Evolutionary conservation across 2,113 vertebrate species (phyloP), one percentile per base, ranked within the genome.

Genomic region (Rhinoderma darwinii): DNA sequence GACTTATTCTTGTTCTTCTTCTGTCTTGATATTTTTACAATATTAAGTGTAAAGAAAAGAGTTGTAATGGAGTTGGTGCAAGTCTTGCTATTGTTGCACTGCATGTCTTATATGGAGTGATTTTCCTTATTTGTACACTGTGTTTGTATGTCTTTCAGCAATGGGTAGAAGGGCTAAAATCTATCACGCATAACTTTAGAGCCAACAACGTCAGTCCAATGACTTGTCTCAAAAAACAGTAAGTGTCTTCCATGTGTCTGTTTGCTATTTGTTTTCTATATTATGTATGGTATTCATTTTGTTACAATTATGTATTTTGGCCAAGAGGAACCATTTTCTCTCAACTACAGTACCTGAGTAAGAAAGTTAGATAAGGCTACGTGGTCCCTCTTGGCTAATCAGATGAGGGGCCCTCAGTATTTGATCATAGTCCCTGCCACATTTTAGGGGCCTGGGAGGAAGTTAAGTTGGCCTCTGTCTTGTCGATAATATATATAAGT

Each of bases 181-280:
- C 97, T 44, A 97, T 99, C 91, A 98, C 98, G 91, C 97, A 98
- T 92, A 99, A 99, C 92, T 97, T 99, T 86, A 98, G 97, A 92
- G 97, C 98, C 89, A 99, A 99, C 95, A 99, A 98, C 0, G 98
- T 99, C 91, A 98, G 97, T 91, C 98, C 98, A 2, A 99, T 98
- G 97, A 99, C 98, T 0, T 98, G 97, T 92, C 96, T 99, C 88
- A 99, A 98, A 90, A 99, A 99, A 94, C 98, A 99, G 98, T 99
- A 92, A 98, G 98, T 95, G 88, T 89, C 51, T 6, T 83, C 88
- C 89, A 47, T 87, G 66, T 73, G 86, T 87, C 68, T 82, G 41
- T 51, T 78, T 50, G 35, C 2, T 59, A 66, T 73, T 44, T 61
- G 78, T 82, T 75, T 75, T 75, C 10, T 84, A 73, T 76, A 43